These are phyloP conservation scores for Leptothorax acervorum DNA, from an alignment of 2,888 invertebrate species.

Conservation along the genomic window DNA sequence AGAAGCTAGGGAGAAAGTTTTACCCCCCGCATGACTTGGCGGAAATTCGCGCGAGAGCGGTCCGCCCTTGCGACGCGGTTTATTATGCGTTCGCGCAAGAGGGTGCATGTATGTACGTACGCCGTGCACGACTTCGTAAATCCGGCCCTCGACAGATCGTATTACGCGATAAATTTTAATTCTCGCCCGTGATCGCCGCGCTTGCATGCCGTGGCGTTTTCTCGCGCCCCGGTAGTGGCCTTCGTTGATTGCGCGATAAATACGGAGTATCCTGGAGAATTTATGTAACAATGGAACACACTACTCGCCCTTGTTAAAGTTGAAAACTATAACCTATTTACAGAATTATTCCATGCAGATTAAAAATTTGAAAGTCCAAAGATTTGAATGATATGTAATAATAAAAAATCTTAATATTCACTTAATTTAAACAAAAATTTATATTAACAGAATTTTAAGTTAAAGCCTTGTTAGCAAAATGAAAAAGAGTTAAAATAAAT, in stretches of 20 bases:
- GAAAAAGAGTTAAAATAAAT: not conserved
- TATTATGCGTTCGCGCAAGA: slow-evolving; percentile 49
- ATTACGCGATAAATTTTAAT: slow-evolving; percentile 54
- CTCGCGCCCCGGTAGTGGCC: slow-evolving; percentile 5
- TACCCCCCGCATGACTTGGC: slow-evolving; percentile 63
- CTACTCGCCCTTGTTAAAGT: not conserved
- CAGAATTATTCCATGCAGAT: not conserved
- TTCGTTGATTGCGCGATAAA: slow-evolving; percentile 28
- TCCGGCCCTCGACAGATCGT: slow-evolving; percentile 46
- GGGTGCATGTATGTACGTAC: slow-evolving; percentile 15
- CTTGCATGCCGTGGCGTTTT: slow-evolving; percentile 43
- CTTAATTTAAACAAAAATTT: not conserved
- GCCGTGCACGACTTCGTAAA: slow-evolving; percentile 30
- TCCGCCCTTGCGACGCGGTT: slow-evolving; percentile 51
- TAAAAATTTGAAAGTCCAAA: not conserved
- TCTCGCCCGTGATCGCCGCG: slow-evolving; percentile 41
- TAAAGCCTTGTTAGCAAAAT: not conserved
- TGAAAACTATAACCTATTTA: not conserved
- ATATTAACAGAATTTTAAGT: not conserved
- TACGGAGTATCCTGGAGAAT: slow-evolving; percentile 16
- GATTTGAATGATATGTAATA: not conserved
- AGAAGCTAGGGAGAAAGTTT: slow-evolving; percentile 40
- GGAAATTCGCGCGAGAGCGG: slow-evolving; percentile 62
- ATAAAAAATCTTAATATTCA: not conserved
- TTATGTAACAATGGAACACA: slow-evolving; percentile 8